Evolutionary conservation across 1,140 invertebrate genomes (phyloP).

Genomic region (Myzus persicae): DNA sequence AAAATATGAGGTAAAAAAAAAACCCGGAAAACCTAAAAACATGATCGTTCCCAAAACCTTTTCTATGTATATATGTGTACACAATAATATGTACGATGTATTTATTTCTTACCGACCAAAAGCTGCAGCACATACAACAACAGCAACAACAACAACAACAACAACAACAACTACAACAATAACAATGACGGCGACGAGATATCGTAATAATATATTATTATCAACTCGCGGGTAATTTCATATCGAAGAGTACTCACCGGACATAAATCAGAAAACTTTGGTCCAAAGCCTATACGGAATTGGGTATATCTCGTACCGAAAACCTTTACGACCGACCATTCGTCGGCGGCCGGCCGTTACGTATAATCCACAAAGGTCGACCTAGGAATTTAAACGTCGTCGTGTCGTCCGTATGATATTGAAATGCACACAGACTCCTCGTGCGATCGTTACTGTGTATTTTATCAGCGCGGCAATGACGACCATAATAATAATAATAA

Average conservation of each 20-base stretch:
- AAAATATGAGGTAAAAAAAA: too few relatives aligned
- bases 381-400: background rate
- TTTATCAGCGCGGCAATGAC: background rate
- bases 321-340: background rate
- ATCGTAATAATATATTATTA: background rate
- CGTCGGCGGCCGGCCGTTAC: background rate
- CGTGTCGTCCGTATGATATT: background rate
- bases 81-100: background rate
- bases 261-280: conserved; percentile 14
- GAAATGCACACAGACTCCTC: background rate
- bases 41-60: too few relatives aligned
- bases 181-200: background rate
- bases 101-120: background rate
- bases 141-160: too few relatives aligned
- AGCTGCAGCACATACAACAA: background rate
- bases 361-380: background rate
- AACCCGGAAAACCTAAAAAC: too few relatives aligned
- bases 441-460: background rate
- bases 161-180: background rate
- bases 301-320: background rate
- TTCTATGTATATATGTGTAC: background rate
- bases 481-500: background rate
- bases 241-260: background rate
- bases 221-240: background rate
- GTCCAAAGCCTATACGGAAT: background rate